Evolutionary conservation across 2,888 invertebrate species (phyloP).

Genomic region (Lasioglossum zephyrum): DNA sequence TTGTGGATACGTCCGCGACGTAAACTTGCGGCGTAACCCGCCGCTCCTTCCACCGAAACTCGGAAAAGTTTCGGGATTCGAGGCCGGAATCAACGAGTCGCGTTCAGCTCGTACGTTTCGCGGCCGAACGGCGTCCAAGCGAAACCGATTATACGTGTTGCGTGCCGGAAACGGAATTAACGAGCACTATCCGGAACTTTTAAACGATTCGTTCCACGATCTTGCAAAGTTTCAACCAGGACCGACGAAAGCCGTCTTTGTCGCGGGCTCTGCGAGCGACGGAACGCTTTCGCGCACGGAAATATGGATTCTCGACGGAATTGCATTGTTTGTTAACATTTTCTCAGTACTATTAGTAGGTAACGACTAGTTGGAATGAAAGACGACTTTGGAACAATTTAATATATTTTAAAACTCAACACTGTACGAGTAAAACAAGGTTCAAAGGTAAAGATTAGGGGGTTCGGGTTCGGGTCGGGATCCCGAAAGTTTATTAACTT

Average conservation of each 20-base stretch:
- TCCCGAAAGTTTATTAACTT: too few relatives aligned
- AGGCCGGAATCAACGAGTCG: background rate
- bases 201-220: background rate
- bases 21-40: background rate
- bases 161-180: background rate
- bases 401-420: too few relatives aligned
- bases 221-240: background rate
- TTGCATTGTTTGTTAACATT: too few relatives aligned
- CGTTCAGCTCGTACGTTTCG: background rate
- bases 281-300: background rate
- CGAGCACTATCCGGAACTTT: background rate
- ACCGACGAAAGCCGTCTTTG: background rate
- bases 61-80: slow-evolving; percentile 42
- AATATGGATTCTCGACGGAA: background rate
- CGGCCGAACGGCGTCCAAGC: slow-evolving; percentile 1
- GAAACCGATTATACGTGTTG: slow-evolving; percentile 52
- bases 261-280: background rate
- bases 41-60: slow-evolving; percentile 12
- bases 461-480: too few relatives aligned
- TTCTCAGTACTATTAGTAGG: too few relatives aligned
- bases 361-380: too few relatives aligned
- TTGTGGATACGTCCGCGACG: background rate
- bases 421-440: too few relatives aligned
- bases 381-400: too few relatives aligned
- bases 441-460: too few relatives aligned